Percentiles rank a stretch among this genome's conserved stretches.
These are phyloP conservation scores for Hoplodrina ambigua DNA, from an alignment of 2,888 invertebrate species.

Conservation along the genomic window DNA sequence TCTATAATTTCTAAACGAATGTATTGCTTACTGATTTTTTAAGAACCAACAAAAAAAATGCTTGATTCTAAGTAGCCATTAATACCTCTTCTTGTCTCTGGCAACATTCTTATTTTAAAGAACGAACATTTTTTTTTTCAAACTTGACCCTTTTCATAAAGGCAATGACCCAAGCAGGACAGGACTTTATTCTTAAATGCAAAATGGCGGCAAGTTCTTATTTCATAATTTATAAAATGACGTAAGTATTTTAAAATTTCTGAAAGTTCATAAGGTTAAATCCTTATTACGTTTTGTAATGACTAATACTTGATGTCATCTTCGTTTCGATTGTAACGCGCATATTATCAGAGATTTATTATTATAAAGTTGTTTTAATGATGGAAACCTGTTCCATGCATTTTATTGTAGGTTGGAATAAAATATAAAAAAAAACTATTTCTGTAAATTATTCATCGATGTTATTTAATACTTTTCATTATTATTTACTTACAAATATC, in stretches of 20 bases:
- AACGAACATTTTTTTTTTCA: neutral
- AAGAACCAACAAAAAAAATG: neutral
- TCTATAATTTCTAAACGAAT: conserved; percentile 3
- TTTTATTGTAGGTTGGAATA: neutral
- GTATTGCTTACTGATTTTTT: neutral
- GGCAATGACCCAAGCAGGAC: conserved; percentile 31
- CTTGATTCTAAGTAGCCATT: conserved; percentile 1
- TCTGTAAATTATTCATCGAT: neutral
- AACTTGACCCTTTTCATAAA: conserved; percentile 10
- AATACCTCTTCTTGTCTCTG: conserved; percentile 1
- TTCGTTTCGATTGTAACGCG: conserved; percentile 8
- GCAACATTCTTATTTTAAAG: conserved; percentile 16
- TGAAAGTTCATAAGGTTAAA: conserved; percentile 30
- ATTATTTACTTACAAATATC: no score
- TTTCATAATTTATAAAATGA: conserved; percentile 41
- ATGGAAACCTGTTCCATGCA: conserved; percentile 13
- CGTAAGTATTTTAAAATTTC: conserved; percentile 28
- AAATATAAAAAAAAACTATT: neutral
- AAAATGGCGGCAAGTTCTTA: no score
- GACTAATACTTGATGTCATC: conserved; percentile 55
- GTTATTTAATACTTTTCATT: neutral
- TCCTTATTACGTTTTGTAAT: conserved; percentile 43
- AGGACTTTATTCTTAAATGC: conserved; percentile 12
- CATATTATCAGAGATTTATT: conserved; percentile 19
- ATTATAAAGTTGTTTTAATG: conserved; percentile 5